Evolutionary conservation across 2,113 vertebrate genomes (phyloP).

Genomic region (Ictidomys tridecemlineatus): DNA sequence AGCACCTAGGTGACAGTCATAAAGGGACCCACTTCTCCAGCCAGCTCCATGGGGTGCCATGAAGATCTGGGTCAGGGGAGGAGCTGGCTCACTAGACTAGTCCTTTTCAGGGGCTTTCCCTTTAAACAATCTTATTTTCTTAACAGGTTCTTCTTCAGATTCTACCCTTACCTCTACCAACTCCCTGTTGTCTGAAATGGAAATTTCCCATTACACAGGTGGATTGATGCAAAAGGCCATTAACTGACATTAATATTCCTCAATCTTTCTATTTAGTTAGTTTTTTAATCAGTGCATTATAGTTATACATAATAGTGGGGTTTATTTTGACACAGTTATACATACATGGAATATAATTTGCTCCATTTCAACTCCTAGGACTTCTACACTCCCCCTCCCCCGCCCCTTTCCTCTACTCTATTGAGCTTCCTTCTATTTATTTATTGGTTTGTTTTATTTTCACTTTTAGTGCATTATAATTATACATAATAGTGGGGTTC

Average conservation of each 20-base stretch:
- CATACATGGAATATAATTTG: too few species aligned
- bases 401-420: neutral
- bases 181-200: neutral
- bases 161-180: neutral
- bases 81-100: neutral
- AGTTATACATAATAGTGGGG: too few species aligned
- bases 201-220: slow-evolving; percentile 30
- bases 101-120: neutral
- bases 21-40: neutral
- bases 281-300: too few species aligned
- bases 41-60: neutral
- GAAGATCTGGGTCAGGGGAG: neutral
- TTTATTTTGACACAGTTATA: too few species aligned
- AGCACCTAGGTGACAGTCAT: neutral
- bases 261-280: neutral
- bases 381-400: neutral
- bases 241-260: neutral
- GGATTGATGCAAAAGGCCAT: slow-evolving; percentile 10
- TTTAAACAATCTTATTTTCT: slow-evolving; percentile 9
- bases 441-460: too few species aligned
- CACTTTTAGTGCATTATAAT: too few species aligned
- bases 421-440: too few species aligned
- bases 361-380: too few species aligned
- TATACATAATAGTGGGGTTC: too few species aligned
- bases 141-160: neutral